Base-by-base conservation (phyloP, 2,888 invertebrate genomes). In the Drosophila testacea region DNA sequence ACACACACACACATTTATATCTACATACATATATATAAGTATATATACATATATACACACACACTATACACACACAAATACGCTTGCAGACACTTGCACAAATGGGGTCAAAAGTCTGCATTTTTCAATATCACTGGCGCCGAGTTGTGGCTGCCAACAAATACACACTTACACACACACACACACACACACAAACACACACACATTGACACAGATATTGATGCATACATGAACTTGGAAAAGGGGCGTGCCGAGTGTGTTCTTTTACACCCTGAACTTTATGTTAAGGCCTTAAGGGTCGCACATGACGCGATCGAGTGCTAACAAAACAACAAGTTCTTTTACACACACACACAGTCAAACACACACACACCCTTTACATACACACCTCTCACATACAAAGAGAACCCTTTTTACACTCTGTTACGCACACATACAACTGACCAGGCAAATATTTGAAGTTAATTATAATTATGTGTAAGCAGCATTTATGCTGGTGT, bases 101-200 rank as follows among this genome's bases (percentile, higher is more conserved):
- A 79, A 77, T 76, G 80, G 67, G 79, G 79, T 79, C 79, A 77
- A 64, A 79, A 73, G 79, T 79, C 79, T 79, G 80, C 50, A 79
- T 66, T 79, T 77, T 79, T 79, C 80, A 79, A 79, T 79, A 79
- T 69, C 79, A 80, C 44, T 76, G 79, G 79, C 79, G 79, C 79
- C 79, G 61, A 59, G 48, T 47, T 22, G 59, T 47, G 50, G 68
- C 64, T 77, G 75, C 73, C 74, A 70, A 66, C 73, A 71, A 34
- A 48, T 28, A 42, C 42, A 66, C 22, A 61, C 39, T 46, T 22
- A 51, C 32, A 55, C 32, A 44, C 11, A 59, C 2, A 55, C 42
- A 44, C 16, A 55, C 34, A 47, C 22, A 50, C 11, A 59, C 2
- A 55, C 42, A 44, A 16, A 55, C 34, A 47, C 22, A 50, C 22